A percentile compares a stretch with the other conserved stretches of the same genome.
These are phyloP conservation scores for Coptotermes formosanus DNA, from an alignment of 1,140 invertebrate genomes.

Conservation along the genomic window DNA sequence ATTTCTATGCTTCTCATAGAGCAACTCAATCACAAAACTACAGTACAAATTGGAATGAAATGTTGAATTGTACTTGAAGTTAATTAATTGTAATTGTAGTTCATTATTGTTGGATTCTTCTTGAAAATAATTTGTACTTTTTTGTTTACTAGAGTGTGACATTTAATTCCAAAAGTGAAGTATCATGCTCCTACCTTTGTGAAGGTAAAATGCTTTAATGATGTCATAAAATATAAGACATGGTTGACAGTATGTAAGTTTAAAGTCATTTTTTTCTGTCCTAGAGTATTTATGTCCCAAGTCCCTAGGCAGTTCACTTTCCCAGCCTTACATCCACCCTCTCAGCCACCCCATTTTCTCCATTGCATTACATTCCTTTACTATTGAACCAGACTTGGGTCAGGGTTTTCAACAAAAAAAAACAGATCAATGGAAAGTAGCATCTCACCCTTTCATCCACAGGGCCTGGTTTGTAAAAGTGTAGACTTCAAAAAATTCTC, in stretches of 20 bases:
- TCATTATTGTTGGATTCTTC: not conserved
- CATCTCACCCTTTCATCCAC: no score
- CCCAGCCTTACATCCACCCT: no score
- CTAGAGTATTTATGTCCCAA: not conserved
- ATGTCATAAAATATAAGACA: not conserved
- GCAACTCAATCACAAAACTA: not conserved
- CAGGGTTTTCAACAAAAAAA: no score
- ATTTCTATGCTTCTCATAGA: conserved; percentile 3
- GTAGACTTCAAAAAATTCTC: no score
- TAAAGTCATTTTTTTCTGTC: not conserved
- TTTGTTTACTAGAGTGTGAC: not conserved
- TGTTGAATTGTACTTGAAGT: not conserved
- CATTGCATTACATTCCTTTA: no score
- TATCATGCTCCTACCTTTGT: not conserved
- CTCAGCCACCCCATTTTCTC: no score
- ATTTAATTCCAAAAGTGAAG: not conserved
- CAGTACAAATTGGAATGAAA: conserved; percentile 23
- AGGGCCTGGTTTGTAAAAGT: no score
- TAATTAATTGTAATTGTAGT: not conserved
- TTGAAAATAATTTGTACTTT: conserved; percentile 1
- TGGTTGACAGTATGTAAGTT: not conserved
- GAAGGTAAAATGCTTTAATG: conserved; percentile 8
- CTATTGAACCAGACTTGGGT: no score
- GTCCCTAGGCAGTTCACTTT: not conserved
- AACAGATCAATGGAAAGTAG: no score